Evolutionary conservation across 2,888 invertebrate genomes (phyloP).

Genomic region (Andricus curvator): DNA sequence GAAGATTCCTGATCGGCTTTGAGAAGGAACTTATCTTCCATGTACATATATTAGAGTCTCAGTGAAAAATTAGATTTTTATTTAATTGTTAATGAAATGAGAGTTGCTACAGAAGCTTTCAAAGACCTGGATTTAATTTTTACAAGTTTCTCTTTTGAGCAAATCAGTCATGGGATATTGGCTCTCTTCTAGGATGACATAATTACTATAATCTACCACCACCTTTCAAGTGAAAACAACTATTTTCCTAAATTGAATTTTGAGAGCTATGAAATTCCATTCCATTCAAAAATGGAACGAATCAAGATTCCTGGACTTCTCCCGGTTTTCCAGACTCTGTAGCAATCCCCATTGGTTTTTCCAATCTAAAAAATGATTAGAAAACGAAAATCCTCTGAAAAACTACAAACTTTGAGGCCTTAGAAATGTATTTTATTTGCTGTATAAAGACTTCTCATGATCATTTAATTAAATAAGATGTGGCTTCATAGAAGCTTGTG

Average conservation of each 20-base stretch:
- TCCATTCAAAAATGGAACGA: no score
- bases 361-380: neutral
- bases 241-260: no score
- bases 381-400: neutral
- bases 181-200: no score
- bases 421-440: neutral
- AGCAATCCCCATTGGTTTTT: neutral
- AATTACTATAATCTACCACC: no score
- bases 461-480: neutral
- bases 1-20: neutral
- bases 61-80: neutral
- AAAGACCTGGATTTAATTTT: no score
- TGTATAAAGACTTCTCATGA: neutral
- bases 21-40: neutral
- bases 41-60: neutral
- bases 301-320: no score
- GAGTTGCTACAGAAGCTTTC: no score
- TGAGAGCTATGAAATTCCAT: no score
- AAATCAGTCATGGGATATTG: no score
- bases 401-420: neutral
- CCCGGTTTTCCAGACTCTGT: no score
- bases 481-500: constrained; percentile 14
- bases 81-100: neutral
- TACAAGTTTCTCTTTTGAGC: no score
- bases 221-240: no score